Base-by-base conservation (phyloP, 2,797 vertebrate genomes). In the Clarias laeviceps region DNA sequence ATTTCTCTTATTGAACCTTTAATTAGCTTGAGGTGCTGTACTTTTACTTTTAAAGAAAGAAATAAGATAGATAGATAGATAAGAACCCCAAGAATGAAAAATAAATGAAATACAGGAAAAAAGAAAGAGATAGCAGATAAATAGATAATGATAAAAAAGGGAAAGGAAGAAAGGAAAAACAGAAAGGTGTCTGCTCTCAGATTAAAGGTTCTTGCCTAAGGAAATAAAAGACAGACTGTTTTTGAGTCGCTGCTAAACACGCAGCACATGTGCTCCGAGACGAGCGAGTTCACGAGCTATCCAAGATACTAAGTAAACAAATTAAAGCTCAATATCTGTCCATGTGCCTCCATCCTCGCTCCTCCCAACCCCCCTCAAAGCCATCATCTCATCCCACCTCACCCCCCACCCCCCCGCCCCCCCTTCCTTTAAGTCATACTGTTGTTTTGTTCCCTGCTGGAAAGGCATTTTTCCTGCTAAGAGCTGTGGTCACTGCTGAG, bases 241-340 rank as follows among this genome's bases (percentile, higher is more conserved):
- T 17, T 57, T 76, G 27, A 5, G 73, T 57, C 18, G 27, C 50
- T 76, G 9, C 73, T 76, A 57, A 76, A 76, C 73, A 57, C 18
- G 20, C 54, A 57, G 73, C 54, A 20, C 73, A 57, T 76, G 50
- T 76, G 50, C 50, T 57, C 50, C 2, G 27, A 40, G 57, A 59
- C 34, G 73, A 32, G 70, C 79, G 85, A 86, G 82, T 81, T 85
- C 64, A 83, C 78, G 81, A 78, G 92, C 91, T 87, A 94, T 94
- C 93, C 89, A 92, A 94, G 88, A 80, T 80, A 93, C 93, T 93
- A 90, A 94, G 93, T 91, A 94, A 95, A 94, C 94, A 94, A 94
- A 94, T 94, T 92, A 93, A 91, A 87, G 82, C 86, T 77, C 84
- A 93, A 90, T 91, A 94, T 93, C 91, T 92, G 90, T 93, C 92